Conservation (phyloP, 2,113 vertebrate genomes). For the Poicephalus gulielmi region DNA sequence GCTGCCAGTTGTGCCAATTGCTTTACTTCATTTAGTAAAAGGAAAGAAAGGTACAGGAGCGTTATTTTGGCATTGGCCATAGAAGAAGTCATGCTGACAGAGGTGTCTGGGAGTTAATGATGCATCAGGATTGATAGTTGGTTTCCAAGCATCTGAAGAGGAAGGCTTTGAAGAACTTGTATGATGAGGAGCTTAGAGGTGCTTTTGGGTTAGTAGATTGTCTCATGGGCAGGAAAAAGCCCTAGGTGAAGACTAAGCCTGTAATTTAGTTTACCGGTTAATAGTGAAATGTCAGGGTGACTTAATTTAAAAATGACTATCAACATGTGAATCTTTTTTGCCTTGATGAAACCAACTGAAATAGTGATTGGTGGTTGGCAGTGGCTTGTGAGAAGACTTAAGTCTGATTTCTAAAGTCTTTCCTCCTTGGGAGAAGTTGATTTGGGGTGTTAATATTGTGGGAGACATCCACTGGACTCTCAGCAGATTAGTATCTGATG, state of each 20-base stretch:
- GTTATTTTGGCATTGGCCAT: not conserved
- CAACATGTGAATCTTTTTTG: constrained; percentile 31
- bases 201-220: not conserved
- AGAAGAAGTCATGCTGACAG: not conserved
- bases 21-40: not conserved
- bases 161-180: not conserved
- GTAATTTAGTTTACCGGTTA: constrained; percentile 13
- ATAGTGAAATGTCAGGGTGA: not conserved
- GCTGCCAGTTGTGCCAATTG: not conserved
- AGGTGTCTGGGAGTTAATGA: not conserved
- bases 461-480: not conserved
- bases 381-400: not conserved
- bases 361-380: not conserved
- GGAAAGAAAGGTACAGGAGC: not conserved
- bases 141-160: not conserved
- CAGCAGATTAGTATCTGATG: constrained; percentile 49
- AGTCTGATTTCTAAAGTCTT: not conserved
- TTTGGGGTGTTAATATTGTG: constrained; percentile 1
- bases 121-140: not conserved
- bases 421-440: not conserved
- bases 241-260: not conserved
- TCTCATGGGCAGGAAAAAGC: not conserved
- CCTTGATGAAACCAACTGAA: not conserved
- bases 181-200: not conserved
- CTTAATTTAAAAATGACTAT: not conserved